A percentile compares a stretch with the other conserved stretches of the same genome.
Conservation (phyloP, 2,797 vertebrate genomes). For the Kryptopterus vitreolus region DNA sequence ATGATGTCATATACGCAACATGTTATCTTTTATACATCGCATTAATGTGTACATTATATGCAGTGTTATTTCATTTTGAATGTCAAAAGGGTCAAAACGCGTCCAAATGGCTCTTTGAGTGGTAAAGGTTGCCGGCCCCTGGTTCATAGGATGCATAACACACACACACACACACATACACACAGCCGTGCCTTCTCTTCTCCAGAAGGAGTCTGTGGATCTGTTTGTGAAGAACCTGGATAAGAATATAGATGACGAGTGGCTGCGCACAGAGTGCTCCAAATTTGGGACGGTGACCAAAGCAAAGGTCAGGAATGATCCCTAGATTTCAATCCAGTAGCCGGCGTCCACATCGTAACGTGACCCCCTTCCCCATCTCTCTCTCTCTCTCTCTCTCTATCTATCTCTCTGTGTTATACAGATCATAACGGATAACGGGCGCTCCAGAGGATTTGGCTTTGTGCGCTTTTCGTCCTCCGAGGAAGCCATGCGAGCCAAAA, state of each 20-base stretch:
- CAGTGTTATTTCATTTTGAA: no score
- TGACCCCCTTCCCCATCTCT: no score
- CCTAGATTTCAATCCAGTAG: neutral
- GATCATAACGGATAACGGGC: neutral
- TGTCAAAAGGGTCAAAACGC: no score
- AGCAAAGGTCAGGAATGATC: neutral
- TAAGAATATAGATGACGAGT: neutral
- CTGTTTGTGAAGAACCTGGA: neutral
- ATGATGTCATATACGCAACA: no score
- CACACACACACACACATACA: neutral
- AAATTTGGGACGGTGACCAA: neutral
- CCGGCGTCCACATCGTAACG: no score
- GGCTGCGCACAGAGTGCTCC: neutral
- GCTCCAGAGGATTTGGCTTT: neutral
- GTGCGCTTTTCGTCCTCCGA: neutral
- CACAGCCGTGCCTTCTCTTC: neutral
- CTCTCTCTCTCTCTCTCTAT: no score
- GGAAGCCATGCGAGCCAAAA: no score
- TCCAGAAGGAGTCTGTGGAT: neutral
- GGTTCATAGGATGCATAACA: no score
- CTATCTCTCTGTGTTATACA: neutral
- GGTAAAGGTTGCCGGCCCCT: no score
- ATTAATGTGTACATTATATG: no score
- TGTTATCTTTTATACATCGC: no score
- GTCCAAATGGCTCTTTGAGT: no score